These are phyloP conservation scores for Mesoligia furuncula DNA, from an alignment of 2,888 invertebrate species.

Conservation along the genomic window DNA sequence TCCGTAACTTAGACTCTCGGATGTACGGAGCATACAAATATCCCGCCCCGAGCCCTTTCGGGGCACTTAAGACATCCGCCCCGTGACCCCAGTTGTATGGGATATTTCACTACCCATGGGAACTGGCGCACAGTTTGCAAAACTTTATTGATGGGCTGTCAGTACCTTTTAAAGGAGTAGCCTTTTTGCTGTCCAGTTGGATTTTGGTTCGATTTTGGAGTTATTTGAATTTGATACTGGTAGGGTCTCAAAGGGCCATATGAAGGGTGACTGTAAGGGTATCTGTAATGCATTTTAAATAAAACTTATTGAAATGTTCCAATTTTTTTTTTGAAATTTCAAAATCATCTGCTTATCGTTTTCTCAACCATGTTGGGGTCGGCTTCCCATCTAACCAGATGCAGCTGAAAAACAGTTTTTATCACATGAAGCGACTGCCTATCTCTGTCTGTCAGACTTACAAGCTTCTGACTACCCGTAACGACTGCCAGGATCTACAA, in stretches of 20 bases:
- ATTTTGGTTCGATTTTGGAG: conserved; percentile 1
- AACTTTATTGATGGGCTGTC: conserved; percentile 68
- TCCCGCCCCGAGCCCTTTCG: conserved; percentile 83
- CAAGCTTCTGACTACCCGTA: background rate
- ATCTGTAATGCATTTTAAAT: background rate
- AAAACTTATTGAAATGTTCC: background rate
- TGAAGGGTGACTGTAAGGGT: background rate
- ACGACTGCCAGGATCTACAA: background rate
- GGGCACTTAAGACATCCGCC: conserved; percentile 87
- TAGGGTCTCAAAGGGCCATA: background rate
- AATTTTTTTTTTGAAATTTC: background rate
- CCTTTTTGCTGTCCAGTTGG: conserved; percentile 42
- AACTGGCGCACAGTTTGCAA: conserved; percentile 69
- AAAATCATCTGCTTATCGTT: background rate
- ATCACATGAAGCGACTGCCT: background rate
- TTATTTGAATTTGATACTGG: conserved; percentile 34
- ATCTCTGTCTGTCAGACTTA: background rate
- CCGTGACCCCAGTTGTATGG: conserved; percentile 71
- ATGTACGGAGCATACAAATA: conserved; percentile 88
- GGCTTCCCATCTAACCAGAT: background rate
- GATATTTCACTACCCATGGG: conserved; percentile 71
- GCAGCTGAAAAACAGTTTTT: background rate
- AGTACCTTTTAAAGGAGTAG: conserved; percentile 55
- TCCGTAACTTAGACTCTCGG: conserved; percentile 79
- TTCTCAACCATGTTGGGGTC: background rate